phyloP scores from a whole-genome alignment of 2,113 vertebrate genomes.

The Lycocorax pyrrhopterus region DNA sequence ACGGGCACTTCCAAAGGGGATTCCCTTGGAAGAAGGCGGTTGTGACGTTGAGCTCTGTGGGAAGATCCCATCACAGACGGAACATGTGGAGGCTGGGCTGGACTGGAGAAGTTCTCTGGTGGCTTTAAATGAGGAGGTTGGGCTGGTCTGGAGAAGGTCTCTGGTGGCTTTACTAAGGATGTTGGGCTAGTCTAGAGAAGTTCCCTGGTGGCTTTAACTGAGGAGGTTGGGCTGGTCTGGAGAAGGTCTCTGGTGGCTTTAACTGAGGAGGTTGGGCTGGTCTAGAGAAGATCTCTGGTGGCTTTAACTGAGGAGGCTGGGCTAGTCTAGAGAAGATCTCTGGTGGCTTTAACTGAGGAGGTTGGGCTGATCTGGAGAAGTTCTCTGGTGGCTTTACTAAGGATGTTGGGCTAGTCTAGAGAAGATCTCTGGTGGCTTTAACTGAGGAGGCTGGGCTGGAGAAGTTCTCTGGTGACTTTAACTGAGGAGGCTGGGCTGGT shows the following conservation, averaged over 20 bases:
- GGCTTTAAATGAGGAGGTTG: background rate
- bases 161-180: background rate
- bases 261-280: no score
- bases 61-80: background rate
- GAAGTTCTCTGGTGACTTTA: no score
- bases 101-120: background rate
- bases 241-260: accelerated
- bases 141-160: background rate
- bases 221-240: accelerated
- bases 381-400: no score
- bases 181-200: no score
- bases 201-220: no score
- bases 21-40: background rate
- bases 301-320: background rate
- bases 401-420: background rate
- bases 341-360: background rate
- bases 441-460: background rate
- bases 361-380: no score
- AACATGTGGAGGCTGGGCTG: no score
- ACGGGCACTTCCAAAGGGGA: background rate
- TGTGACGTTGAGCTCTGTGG: accelerated
- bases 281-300: background rate
- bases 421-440: no score
- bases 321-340: background rate
- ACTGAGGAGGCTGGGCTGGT: no score